These are phyloP conservation scores for Chondrilla cf. caribensis DNA, from an alignment of 37 sponge, comb jelly and placozoan species.

Conservation along the genomic window DNA sequence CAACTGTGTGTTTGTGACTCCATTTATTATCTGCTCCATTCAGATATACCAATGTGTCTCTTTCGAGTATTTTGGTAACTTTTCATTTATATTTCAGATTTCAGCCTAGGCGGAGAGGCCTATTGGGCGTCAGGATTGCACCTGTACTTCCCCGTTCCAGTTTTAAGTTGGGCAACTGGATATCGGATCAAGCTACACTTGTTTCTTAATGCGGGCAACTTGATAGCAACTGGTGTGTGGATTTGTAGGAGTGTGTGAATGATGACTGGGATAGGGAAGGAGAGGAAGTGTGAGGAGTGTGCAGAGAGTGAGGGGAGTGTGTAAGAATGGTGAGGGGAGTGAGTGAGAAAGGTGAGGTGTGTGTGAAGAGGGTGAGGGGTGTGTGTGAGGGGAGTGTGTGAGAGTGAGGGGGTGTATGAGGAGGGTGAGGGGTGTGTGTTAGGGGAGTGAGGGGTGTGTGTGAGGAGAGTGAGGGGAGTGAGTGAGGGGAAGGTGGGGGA, in stretches of 20 bases:
- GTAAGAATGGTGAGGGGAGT: conserved; percentile 15
- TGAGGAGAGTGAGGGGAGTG: conserved; percentile 1
- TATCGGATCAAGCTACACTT: conserved; percentile 52
- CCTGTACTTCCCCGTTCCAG: conserved; percentile 74
- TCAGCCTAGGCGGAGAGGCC: conserved; percentile 70
- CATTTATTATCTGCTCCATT: no score
- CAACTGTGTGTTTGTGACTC: background rate
- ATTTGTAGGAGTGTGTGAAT: conserved; percentile 5
- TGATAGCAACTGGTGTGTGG: conserved; percentile 34
- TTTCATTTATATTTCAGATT: conserved; percentile 39
- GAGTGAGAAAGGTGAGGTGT: background rate
- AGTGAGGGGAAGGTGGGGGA: background rate
- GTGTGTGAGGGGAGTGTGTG: conserved; percentile 27
- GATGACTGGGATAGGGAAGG: conserved; percentile 13
- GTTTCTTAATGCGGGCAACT: conserved; percentile 77
- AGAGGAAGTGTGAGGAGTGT: conserved; percentile 42
- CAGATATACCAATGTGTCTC: background rate
- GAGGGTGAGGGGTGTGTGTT: conserved; percentile 28
- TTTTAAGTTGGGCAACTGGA: conserved; percentile 30
- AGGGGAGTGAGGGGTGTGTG: background rate
- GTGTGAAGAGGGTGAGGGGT: conserved; percentile 26
- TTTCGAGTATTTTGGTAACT: background rate
- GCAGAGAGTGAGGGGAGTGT: background rate
- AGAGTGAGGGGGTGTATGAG: conserved; percentile 33
- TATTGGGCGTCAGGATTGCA: conserved; percentile 81